These are phyloP conservation scores for Tapirus terrestris DNA, from an alignment of 2,113 vertebrate species.

Conservation along the genomic window DNA sequence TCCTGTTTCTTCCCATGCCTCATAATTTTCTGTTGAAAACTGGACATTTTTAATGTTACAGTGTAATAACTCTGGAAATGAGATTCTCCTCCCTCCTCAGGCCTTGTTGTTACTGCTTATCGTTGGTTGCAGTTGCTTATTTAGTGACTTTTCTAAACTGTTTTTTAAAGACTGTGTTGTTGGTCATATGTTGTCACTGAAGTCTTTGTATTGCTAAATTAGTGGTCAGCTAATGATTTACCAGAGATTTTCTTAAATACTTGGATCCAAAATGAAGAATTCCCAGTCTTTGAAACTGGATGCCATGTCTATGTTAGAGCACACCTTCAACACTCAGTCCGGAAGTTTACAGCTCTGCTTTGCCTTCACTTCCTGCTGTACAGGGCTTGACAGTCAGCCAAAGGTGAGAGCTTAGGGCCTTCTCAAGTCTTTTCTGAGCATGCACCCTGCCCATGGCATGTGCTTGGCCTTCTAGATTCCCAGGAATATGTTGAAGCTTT, in stretches of 20 bases:
- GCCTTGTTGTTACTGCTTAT: slow-evolving; percentile 24
- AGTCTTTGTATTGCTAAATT: neutral
- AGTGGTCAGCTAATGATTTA: neutral
- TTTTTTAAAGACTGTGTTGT: neutral
- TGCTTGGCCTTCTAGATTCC: neutral
- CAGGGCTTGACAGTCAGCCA: neutral
- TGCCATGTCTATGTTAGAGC: neutral
- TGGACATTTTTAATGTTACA: neutral
- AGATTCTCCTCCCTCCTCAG: neutral
- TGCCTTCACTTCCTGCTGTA: neutral
- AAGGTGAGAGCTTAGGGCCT: neutral
- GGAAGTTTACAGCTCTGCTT: neutral
- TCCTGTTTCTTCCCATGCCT: neutral
- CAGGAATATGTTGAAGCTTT: neutral
- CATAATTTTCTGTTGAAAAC: slow-evolving; percentile 22
- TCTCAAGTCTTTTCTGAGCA: neutral
- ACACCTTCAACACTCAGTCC: neutral
- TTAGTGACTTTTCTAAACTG: neutral
- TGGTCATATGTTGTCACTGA: neutral
- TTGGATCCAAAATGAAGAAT: neutral
- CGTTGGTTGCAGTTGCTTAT: neutral
- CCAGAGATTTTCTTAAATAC: slow-evolving; percentile 41
- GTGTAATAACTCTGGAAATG: neutral
- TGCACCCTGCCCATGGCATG: neutral
- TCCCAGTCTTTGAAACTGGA: neutral